Base-by-base conservation (phyloP, 2,113 vertebrate genomes). In the Daubentonia madagascariensis region DNA sequence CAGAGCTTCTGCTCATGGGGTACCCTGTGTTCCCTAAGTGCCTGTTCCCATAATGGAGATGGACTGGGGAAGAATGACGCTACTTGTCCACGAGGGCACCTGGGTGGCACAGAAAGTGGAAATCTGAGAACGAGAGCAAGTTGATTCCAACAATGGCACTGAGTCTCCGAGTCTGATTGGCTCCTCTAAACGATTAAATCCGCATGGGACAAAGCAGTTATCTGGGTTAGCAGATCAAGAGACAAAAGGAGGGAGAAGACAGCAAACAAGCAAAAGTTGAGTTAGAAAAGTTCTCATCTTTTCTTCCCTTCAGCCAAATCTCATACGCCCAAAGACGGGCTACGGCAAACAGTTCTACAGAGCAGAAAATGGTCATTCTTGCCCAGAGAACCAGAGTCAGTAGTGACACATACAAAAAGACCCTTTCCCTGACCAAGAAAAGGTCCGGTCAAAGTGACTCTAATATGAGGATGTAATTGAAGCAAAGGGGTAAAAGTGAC, bases 221-320 rank as follows among this genome's bases (percentile, higher is more conserved):
- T 97, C 93, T 97, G 94, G 96, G 98, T 97, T 96, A 97, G 94
- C 89, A 93, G 89, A 97, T 91, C 28, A n/a, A 35, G 73, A 84
- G 73, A 97, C 86, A 91, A 93, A 94, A 63, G 57, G 40, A 72
- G 18, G 75, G 52, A 84, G 67, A 97, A 30, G 89, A 95, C 35
- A 54, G 91, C 79, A 89, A 95, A 91, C 79, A 79, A 37, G 68
- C 57, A 80, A 52, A 85, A 85, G 67, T 0, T 30, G 81, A 89
- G 68, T 65, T 11, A 94, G 80, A 45, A 50, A 90, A 94, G 73
- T 25, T 68, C 84, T 95, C 61, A 18, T 87, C 84, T 85, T 61
- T 68, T 89, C 93, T 89, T 89, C 72, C 59, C 76, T 72, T 54
- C 61, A 65, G 68, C 52, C 70, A 43, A 85, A 57, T 65, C 81